Evolutionary conservation across 1,140 invertebrate species (phyloP).

Genomic region (Cepaea nemoralis): DNA sequence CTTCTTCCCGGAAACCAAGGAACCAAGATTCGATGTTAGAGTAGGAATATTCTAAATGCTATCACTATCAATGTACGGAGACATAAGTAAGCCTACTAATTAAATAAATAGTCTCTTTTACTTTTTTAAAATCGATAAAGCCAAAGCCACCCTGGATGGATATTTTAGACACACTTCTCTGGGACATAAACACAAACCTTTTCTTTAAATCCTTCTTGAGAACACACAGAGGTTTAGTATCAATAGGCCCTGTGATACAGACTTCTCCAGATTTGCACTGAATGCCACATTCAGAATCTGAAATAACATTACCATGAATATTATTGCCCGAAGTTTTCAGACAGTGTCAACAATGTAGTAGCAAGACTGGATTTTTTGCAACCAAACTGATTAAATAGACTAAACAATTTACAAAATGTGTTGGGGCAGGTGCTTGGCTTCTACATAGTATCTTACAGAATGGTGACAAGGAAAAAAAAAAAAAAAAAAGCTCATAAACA

Average conservation of each 20-base stretch:
- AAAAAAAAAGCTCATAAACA: neutral
- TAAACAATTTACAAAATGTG: neutral
- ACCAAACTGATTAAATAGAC: too few species aligned
- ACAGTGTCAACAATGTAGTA: neutral
- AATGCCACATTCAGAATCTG: conserved; percentile 18
- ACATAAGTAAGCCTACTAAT: too few species aligned
- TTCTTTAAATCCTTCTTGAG: conserved; percentile 33
- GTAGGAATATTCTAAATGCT: too few species aligned
- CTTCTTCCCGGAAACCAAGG: too few species aligned
- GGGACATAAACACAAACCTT: conserved; percentile 20
- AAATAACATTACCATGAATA: neutral
- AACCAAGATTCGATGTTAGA: too few species aligned
- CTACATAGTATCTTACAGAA: too few species aligned
- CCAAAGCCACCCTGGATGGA: too few species aligned
- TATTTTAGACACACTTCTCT: too few species aligned
- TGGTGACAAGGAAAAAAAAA: neutral
- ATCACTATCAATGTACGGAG: too few species aligned
- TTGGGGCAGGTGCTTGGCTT: neutral
- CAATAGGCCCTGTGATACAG: conserved; percentile 33
- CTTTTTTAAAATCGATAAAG: too few species aligned
- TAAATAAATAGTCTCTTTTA: too few species aligned
- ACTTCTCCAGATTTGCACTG: neutral
- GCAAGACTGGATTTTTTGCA: neutral
- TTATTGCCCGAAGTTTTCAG: neutral
- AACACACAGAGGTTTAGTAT: conserved; percentile 28